Percentiles rank a stretch among this genome's conserved stretches.
Evolutionary conservation across 2,113 vertebrate species (phyloP).

Genomic region (Pterocles orientalis): DNA sequence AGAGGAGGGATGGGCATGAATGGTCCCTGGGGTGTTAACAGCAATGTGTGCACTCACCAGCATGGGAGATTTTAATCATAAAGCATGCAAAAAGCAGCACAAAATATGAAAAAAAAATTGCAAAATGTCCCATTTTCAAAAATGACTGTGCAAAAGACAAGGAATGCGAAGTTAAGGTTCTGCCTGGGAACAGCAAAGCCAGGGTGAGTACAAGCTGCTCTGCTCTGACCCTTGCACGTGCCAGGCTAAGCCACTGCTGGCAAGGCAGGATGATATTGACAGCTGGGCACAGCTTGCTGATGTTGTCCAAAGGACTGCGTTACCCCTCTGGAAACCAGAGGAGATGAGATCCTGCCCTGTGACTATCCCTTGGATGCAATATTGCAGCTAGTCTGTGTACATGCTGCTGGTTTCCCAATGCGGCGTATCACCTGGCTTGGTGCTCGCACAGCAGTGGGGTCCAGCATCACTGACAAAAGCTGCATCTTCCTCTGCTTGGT

Average conservation of each 20-base stretch:
- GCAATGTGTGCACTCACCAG: background rate
- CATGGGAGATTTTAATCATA: too few relatives aligned
- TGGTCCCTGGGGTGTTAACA: background rate
- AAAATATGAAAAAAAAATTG: background rate
- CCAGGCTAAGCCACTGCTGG: background rate
- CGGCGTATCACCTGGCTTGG: background rate
- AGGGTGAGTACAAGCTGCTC: background rate
- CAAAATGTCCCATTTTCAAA: background rate
- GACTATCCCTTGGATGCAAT: background rate
- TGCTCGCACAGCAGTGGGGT: background rate
- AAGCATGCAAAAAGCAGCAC: background rate
- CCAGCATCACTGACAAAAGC: background rate
- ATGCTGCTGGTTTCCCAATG: fast-evolving
- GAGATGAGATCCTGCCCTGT: background rate
- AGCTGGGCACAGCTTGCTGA: background rate
- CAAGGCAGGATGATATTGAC: background rate
- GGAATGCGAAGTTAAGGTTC: background rate
- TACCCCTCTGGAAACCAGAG: background rate
- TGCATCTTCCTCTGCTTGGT: background rate
- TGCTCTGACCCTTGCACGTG: background rate
- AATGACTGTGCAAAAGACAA: background rate
- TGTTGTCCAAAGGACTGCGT: background rate
- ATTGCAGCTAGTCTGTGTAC: fast-evolving
- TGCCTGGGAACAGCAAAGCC: background rate
- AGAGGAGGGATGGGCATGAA: background rate